Conservation (phyloP, 2,888 invertebrate genomes). For the Tenodera sinensis region DNA sequence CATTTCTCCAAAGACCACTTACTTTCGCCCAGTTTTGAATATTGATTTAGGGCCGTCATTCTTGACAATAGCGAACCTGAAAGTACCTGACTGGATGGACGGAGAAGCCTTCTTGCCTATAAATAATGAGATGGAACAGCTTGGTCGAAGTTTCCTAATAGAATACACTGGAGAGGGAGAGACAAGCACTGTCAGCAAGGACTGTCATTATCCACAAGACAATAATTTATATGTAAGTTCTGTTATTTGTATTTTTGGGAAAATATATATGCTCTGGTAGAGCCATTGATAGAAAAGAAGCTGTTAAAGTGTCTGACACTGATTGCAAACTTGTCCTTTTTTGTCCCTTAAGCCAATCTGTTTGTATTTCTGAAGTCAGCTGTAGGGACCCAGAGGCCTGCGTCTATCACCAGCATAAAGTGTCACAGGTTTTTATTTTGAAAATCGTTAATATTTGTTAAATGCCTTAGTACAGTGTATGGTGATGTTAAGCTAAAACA, state of each 20-base stretch:
- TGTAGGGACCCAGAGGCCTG: no score
- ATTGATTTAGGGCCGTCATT: conserved; percentile 87
- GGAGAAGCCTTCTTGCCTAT: conserved; percentile 54
- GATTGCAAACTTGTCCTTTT: no score
- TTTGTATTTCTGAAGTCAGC: no score
- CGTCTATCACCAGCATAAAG: no score
- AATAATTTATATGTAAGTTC: conserved; percentile 58
- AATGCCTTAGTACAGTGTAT: no score
- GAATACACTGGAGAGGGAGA: conserved; percentile 81
- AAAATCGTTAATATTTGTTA: no score
- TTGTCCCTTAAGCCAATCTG: no score
- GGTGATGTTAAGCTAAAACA: no score
- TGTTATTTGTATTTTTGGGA: neutral
- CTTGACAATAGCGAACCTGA: conserved; percentile 62
- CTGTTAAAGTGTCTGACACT: no score
- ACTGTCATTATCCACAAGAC: conserved; percentile 63
- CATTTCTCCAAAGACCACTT: conserved; percentile 49
- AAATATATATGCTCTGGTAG: no score
- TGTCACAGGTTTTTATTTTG: no score
- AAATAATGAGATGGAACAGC: conserved; percentile 14
- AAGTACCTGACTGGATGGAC: conserved; percentile 56
- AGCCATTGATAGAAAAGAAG: no score
- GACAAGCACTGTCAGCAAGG: conserved; percentile 50
- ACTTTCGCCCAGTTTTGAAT: conserved; percentile 60
- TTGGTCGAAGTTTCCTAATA: conserved; percentile 61